A percentile compares a stretch with the other conserved stretches of the same genome.
These are phyloP conservation scores for Myotis findleyi DNA, from an alignment of 2,797 vertebrate genomes.

Conservation along the genomic window DNA sequence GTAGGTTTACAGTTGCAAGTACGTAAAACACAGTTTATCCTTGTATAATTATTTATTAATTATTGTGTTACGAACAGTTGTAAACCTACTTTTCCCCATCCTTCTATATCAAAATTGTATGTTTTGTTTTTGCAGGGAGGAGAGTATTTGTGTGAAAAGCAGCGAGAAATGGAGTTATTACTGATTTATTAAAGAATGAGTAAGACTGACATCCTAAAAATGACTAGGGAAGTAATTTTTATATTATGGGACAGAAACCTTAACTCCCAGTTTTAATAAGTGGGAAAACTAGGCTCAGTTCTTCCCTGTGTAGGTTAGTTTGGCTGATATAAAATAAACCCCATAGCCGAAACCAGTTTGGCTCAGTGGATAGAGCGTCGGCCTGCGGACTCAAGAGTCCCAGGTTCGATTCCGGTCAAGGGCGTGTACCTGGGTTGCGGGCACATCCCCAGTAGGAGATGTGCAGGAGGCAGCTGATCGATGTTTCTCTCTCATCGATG, in stretches of 20 bases:
- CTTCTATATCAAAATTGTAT: not conserved
- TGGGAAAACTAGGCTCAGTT: not conserved
- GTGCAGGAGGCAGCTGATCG: too few species aligned
- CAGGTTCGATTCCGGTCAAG: too few species aligned
- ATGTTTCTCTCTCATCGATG: too few species aligned
- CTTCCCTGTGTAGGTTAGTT: not conserved
- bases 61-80: not conserved
- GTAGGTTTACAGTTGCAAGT: not conserved
- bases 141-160: not conserved
- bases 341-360: too few species aligned
- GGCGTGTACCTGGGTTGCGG: too few species aligned
- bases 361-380: too few species aligned
- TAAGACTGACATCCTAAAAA: not conserved
- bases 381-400: too few species aligned
- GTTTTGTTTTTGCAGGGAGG: not conserved
- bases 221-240: not conserved
- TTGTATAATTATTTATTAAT: not conserved
- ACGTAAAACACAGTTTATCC: not conserved
- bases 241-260: not conserved
- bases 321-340: not conserved
- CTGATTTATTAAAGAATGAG: not conserved
- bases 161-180: not conserved
- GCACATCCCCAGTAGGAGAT: too few species aligned
- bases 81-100: not conserved
- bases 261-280: not conserved